Base-by-base conservation (phyloP, 2,888 invertebrate species). In the Ennomos fuscantarius region DNA sequence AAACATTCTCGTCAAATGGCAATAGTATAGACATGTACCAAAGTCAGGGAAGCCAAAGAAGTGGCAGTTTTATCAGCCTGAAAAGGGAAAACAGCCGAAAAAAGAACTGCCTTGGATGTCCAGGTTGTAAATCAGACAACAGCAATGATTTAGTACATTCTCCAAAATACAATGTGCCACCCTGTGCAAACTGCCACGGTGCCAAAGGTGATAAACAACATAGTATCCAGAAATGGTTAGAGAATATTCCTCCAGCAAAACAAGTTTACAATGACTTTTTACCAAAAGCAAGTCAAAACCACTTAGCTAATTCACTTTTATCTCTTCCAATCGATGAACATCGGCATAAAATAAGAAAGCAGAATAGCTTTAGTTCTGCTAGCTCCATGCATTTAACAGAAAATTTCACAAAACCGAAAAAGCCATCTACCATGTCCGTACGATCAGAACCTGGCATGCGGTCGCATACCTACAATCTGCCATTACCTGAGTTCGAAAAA, bases 141-240 rank as follows among this genome's bases (percentile, higher is more conserved):
- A 74, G 77, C 34, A 79, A 72, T 42, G 83, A 84, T 53, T 67
- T 79, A 8, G 76, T 77, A 57, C 91, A 88, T 73, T 76, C 93
- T 39, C 81, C 93, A 2, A 93, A 89, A 71, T 84, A 85, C 47
- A 88, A 89, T 49, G 72, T 84, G 37, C 75, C 92, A 24, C 87
- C 93, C 1, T 94, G 94, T 74, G 84, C 89, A 10, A 93, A 88
- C 61, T 94, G 94, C 69, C 72, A 89, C 0, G 82, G 84, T 31
- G 89, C 90, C 43, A 93, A 93, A 77, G 95, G 96, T 37, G 95
- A 95, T 72, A 96, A 96, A 76, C 95, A 96, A 73, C 94, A 93
- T 67, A 96, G 95, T 76, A 96, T 96, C 45, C 92, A 95, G 60
- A 94, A 95, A 80, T 96, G 96, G 96, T 80, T 96, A 39, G 96